Base-by-base conservation (phyloP, 2,113 vertebrate species). In the Lipophrys pholis region DNA sequence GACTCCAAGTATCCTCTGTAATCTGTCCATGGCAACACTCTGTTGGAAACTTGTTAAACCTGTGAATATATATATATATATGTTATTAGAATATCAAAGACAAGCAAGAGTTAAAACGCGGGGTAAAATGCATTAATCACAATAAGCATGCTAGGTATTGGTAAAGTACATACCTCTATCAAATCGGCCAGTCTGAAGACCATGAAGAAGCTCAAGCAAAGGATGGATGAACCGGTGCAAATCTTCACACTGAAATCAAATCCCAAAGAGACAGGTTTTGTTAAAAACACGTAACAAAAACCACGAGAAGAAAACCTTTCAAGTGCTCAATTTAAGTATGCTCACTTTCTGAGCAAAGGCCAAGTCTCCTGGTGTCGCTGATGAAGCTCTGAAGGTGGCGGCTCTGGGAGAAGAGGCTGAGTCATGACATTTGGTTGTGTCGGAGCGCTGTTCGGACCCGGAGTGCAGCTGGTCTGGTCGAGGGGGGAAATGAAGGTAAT, bases 11-110 rank as follows among this genome's bases (percentile, higher is more conserved):
- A 98, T 97, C 10, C 95, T 93, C 64, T 96, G 96, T 38, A 97
- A 89, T 70, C 96, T 90, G 70, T 97, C 96, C 72, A 97, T 96
- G 51, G 97, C 97, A 63, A 97, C 94, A 0, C 94, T 97, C 84
- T 95, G 95, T 81, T 97, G 97, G 90, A 97, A 96, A 78, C 92
- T 95, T 83, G 93, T 96, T 55, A 97, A 81, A 60, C 96, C 96
- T 97, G 85, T 46, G 21, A 30, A 30, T 4, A 30, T 30, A 30
- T 6, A 35, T 68, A 0, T 8, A 64, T 9, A 50, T 8, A 64
- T 9, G 35, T 5, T 6, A 54, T 30, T 1, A 1, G 56, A 35
- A 50, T 16, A 11, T 62, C 7, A 71, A 69, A 62, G 3, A 41
- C 11, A 3, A 11, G 42, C 46, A 39, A 0, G 2, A 30, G 7